Evolutionary conservation across 1,140 invertebrate genomes (phyloP).

Genomic region (Anastrepha obliqua): DNA sequence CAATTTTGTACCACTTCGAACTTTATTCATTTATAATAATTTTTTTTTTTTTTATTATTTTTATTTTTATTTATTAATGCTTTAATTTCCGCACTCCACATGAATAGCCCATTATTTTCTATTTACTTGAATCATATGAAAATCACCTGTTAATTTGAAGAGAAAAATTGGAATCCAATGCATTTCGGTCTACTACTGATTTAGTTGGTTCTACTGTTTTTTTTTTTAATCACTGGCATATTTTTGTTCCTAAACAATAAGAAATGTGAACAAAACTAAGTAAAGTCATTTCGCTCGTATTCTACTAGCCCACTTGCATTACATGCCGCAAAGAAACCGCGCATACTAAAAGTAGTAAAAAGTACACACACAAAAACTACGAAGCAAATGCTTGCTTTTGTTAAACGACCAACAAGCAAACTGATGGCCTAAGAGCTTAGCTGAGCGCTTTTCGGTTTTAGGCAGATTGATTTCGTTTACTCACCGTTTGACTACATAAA

Average conservation of each 20-base stretch:
- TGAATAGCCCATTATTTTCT: too few relatives aligned
- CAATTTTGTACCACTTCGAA: too few relatives aligned
- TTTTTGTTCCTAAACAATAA: too few relatives aligned
- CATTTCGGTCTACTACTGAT: not conserved
- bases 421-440: not conserved
- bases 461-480: not conserved
- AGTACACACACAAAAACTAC: not conserved
- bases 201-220: not conserved
- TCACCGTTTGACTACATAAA: not conserved
- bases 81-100: too few relatives aligned
- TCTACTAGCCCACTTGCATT: not conserved
- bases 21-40: too few relatives aligned
- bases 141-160: slow-evolving; percentile 11
- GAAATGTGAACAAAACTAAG: too few relatives aligned
- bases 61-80: too few relatives aligned
- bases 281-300: not conserved
- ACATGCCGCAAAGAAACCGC: not conserved
- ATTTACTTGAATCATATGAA: not conserved
- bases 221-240: not conserved
- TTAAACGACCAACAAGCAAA: not conserved
- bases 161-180: not conserved
- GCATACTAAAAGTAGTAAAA: not conserved
- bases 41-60: too few relatives aligned
- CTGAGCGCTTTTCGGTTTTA: not conserved
- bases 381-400: not conserved